Evolutionary conservation across 2,888 invertebrate species (phyloP).

Genomic region (Cryptocheilus praepositus): DNA sequence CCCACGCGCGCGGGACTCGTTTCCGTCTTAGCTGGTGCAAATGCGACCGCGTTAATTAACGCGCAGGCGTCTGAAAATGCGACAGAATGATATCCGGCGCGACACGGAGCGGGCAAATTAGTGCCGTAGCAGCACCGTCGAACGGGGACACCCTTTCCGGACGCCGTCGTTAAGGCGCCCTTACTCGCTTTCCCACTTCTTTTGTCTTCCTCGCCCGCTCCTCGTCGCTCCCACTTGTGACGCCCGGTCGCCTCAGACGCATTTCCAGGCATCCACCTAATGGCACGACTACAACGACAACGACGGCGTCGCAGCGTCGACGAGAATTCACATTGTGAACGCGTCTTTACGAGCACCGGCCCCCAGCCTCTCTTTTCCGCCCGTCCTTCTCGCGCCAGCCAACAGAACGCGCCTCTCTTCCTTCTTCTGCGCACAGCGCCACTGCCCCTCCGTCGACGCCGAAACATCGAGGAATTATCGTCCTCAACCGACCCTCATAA

Average conservation of each 20-base stretch:
- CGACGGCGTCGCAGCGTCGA: conserved; percentile 37
- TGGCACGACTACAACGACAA: conserved; percentile 15
- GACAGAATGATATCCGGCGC: conserved; percentile 61
- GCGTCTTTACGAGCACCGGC: conserved; percentile 45
- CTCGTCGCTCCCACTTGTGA: conserved; percentile 19
- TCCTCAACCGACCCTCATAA: conserved; percentile 52
- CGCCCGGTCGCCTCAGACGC: conserved; percentile 32
- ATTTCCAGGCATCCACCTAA: conserved; percentile 26
- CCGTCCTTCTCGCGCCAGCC: background rate
- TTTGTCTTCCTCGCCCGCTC: conserved; percentile 37
- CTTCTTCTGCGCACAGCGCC: background rate
- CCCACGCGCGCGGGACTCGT: conserved; percentile 25
- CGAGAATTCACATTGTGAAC: conserved; percentile 51
- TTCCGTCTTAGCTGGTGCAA: conserved; percentile 53
- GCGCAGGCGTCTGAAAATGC: conserved; percentile 65
- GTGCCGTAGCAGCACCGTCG: conserved; percentile 38
- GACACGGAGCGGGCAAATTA: conserved; percentile 53
- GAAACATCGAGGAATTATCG: conserved; percentile 53
- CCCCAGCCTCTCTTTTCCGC: conserved; percentile 11
- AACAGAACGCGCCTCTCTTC: background rate
- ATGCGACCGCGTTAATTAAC: conserved; percentile 70
- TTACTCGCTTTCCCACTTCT: conserved; percentile 14
- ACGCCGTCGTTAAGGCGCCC: conserved; percentile 44
- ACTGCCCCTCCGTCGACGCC: conserved; percentile 15
- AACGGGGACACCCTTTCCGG: conserved; percentile 43